phyloP scores from a whole-genome alignment of 2,888 invertebrate genomes.

The Cheilosia vulpina region DNA sequence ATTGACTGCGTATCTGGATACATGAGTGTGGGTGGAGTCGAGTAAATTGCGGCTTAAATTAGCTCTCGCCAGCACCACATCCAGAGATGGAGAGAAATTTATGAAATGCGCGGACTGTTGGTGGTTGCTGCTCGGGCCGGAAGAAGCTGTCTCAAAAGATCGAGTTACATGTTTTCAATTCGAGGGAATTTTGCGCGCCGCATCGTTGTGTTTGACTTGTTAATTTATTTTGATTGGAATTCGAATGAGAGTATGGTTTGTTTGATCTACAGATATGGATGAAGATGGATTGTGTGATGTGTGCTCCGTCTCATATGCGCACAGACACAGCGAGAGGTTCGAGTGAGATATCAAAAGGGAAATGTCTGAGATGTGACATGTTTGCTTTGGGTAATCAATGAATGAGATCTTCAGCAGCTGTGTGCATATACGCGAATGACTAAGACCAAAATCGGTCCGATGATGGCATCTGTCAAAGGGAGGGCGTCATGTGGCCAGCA shows the following conservation, averaged over 20 bases:
- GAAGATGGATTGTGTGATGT: neutral
- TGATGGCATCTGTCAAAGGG: too few species aligned
- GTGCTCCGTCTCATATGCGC: neutral
- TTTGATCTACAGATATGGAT: conserved; percentile 52
- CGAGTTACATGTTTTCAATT: conserved; percentile 63
- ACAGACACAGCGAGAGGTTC: neutral
- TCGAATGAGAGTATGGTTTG: conserved; percentile 34
- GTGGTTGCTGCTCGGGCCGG: conserved; percentile 45
- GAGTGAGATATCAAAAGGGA: conserved; percentile 43
- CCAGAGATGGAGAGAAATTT: conserved; percentile 11
- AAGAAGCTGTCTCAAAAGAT: conserved; percentile 71
- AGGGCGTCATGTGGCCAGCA: too few species aligned
- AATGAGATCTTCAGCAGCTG: conserved; percentile 49
- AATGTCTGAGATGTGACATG: conserved; percentile 48
- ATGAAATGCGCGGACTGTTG: conserved; percentile 40
- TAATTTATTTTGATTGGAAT: conserved; percentile 69
- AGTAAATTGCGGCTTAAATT: conserved; percentile 52
- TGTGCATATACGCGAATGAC: neutral
- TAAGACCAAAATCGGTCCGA: too few species aligned
- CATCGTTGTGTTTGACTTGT: conserved; percentile 32
- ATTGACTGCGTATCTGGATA: conserved; percentile 57
- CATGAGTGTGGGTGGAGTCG: neutral
- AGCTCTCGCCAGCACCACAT: conserved; percentile 16
- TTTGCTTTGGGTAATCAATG: conserved; percentile 29
- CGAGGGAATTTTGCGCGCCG: conserved; percentile 55